Evolutionary conservation across 2,797 vertebrate species (phyloP), one percentile per base, ranked within the genome.

Genomic region (Erpetoichthys calabaricus): DNA sequence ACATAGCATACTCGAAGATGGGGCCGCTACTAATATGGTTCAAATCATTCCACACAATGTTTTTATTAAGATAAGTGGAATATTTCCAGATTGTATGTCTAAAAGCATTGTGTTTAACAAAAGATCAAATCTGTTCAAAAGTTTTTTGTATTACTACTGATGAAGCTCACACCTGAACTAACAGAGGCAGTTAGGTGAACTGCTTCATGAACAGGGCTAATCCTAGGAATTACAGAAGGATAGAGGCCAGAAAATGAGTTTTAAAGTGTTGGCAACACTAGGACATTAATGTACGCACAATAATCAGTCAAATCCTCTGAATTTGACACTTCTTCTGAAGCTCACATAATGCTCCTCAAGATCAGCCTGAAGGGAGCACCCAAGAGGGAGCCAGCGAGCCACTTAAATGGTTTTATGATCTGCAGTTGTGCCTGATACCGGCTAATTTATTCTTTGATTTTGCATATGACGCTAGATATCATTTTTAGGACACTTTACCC

Each of bases 251-350:
- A 68, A 76, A 83, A 86, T 73, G 61, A 82, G 76, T 67, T 77
- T 79, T 68, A 72, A 78, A 83, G 82, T 78, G 77, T 83, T 87
- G 84, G 84, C 86, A 85, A 86, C 85, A 86, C 57, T 68, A 74
- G 80, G 82, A 82, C 80, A 84, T 73, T 77, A 68, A 60, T 68
- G 75, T 84, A 86, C 83, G 86, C 84, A 81, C 81, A 77, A 81
- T 81, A 80, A 86, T 86, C 86, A 88, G 81, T 88, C 81, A 87
- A 87, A 86, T 83, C 81, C 84, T 74, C 68, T 62, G 68, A 72
- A 80, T 77, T 75, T 83, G 82, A 81, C 81, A 84, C 70, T 68
- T 80, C 79, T 68, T 73, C 63, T 78, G 79, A 80, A 79, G 73
- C 65, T 69, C 71, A 73, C 52, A 72, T 65, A 73, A 75, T 52